phyloP scores from a whole-genome alignment of 2,888 invertebrate genomes.

The Lapara coniferarum region DNA sequence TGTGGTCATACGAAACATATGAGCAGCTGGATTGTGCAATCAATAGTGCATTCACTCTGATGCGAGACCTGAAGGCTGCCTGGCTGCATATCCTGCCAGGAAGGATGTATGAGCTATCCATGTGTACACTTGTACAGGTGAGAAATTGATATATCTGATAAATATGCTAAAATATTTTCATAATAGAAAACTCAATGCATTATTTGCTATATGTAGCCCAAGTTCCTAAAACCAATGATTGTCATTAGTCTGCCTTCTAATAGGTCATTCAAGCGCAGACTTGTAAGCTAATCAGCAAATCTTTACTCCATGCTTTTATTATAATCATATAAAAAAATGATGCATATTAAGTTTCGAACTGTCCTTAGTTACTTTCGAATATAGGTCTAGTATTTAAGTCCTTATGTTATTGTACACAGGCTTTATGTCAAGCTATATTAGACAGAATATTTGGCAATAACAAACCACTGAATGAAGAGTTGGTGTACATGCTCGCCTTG shows the following conservation, averaged over 20 bases:
- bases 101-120: constrained; percentile 67
- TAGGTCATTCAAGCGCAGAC: no score
- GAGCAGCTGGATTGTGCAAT: constrained; percentile 68
- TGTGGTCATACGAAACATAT: constrained; percentile 64
- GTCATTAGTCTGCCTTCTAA: no score
- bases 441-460: constrained; percentile 59
- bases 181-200: no score
- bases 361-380: neutral
- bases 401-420: constrained; percentile 28
- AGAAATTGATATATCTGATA: neutral
- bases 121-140: constrained; percentile 61
- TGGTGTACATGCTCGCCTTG: constrained; percentile 64
- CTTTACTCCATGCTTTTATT: no score
- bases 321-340: no score
- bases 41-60: constrained; percentile 57
- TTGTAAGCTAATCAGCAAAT: no score
- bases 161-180: no score
- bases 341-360: neutral
- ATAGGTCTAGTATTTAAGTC: neutral
- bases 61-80: constrained; percentile 58
- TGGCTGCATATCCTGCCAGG: constrained; percentile 66
- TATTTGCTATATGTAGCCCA: no score
- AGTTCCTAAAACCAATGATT: no score
- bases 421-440: constrained; percentile 62
- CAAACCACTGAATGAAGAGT: constrained; percentile 62